These are phyloP conservation scores for Tinamus major DNA, from an alignment of 2,797 vertebrate species.

Conservation along the genomic window DNA sequence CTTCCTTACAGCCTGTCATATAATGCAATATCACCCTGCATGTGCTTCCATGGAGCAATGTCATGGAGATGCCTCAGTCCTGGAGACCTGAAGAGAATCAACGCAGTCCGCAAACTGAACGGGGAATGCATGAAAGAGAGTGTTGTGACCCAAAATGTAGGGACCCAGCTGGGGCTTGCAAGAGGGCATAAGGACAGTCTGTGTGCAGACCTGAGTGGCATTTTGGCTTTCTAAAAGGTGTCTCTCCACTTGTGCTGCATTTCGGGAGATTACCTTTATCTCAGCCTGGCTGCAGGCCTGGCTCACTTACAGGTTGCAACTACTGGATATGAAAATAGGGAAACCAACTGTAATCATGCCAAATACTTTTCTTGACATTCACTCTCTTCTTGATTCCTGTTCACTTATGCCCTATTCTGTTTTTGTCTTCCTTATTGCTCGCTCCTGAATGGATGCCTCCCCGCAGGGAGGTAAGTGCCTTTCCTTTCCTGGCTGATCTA, in stretches of 20 bases:
- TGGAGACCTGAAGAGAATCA: neutral
- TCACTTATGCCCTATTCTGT: neutral
- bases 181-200: neutral
- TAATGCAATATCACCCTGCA: neutral
- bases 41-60: neutral
- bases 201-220: rapidly evolving
- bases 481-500: neutral
- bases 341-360: neutral
- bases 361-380: neutral
- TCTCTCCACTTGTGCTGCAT: neutral
- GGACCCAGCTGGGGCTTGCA: neutral
- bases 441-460: neutral
- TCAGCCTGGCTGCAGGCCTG: neutral
- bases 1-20: rapidly evolving
- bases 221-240: neutral
- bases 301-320: neutral
- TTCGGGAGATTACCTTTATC: neutral
- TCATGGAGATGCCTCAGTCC: rapidly evolving
- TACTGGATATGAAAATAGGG: neutral
- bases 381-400: neutral
- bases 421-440: neutral
- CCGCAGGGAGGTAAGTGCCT: slow-evolving; percentile 66
- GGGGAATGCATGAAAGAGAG: rapidly evolving
- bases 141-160: rapidly evolving
- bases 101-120: rapidly evolving